Base-by-base conservation (phyloP, 1,140 invertebrate species). In the Drosophila cardini region DNA sequence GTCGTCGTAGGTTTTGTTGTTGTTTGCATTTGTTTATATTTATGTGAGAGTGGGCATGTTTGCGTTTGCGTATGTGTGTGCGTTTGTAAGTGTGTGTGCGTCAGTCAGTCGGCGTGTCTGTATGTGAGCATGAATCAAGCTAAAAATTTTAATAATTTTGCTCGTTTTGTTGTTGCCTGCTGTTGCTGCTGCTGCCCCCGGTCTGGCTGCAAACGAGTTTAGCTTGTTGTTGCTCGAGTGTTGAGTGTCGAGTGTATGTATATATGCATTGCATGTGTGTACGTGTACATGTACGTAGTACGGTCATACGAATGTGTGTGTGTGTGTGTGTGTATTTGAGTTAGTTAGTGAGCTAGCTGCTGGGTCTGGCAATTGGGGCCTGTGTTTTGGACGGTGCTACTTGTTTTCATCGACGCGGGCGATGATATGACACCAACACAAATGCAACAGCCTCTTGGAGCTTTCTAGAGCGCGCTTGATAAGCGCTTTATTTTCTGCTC, bases 61-160 rank as follows among this genome's bases (percentile, higher is more conserved):
- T 69, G 13, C 53, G 36, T 45, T n/a, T 43, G 61, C 65, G 16
- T 38, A 21, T 36, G 32, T 57, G 45, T 46, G 11, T 45, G 26
- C 36, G 8, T 58, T 65, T 30, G 50, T 21, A 1, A 11, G 26
- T 45, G 16, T 64, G 13, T 69, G 9, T 58, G 34, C 45, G 15
- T 48, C 56, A 70, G 15, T 38, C 18, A 30, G 13, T 57, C 40
- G 53, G 43, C 60, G 26, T 30, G 52, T 38, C 16, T 53, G 26
- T 52, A 15, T 61, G 68, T 83, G 76, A 70, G 82, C 80, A 87
- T 87, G 84, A 87, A 87, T 87, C 84, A 87, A 87, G 85, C 78
- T 84, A 78, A 77, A 87, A 87, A 74, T 89, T 87, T 87, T 89
- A 89, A 89, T 87, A 89, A 89, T 89, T 89, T 83, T 82, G 72